These are phyloP conservation scores for Philotrypesis tridentata DNA, from an alignment of 1,140 invertebrate species.

Conservation along the genomic window DNA sequence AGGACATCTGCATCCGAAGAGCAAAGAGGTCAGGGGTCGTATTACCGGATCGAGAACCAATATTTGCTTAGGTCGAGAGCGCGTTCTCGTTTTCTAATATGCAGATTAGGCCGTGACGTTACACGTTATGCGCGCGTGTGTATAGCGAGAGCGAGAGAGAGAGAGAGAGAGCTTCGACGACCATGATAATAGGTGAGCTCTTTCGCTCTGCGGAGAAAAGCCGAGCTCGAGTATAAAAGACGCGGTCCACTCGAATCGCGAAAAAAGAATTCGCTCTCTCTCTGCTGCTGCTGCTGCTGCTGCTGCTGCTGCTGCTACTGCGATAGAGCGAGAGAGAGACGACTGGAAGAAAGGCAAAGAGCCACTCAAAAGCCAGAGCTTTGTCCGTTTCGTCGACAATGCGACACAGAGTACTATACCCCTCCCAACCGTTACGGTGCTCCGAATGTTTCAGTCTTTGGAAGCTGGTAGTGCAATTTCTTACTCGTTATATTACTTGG, in stretches of 20 bases:
- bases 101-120: constrained; percentile 36
- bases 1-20: constrained; percentile 15
- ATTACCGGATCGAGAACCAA: constrained; percentile 23
- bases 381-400: constrained; percentile 48
- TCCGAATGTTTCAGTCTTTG: constrained; percentile 7
- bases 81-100: constrained; percentile 37
- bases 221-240: constrained; percentile 28
- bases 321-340: too few relatives aligned
- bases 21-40: constrained; percentile 41
- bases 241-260: constrained; percentile 47
- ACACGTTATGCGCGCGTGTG: not conserved
- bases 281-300: too few relatives aligned
- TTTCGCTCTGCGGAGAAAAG: constrained; percentile 13
- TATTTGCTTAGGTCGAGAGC: constrained; percentile 36
- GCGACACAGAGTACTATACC: constrained; percentile 20
- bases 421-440: constrained; percentile 14
- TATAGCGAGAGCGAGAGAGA: too few relatives aligned
- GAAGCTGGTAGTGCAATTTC: constrained; percentile 5
- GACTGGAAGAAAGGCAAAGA: constrained; percentile 45
- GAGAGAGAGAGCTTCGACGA: too few relatives aligned
- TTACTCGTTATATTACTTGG: not conserved
- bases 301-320: too few relatives aligned
- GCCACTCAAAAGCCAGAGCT: constrained; percentile 39
- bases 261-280: constrained; percentile 40
- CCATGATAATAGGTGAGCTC: constrained; percentile 56